A percentile compares a stretch with the other conserved stretches of the same genome.
These are phyloP conservation scores for Phaonia tiefii DNA, from an alignment of 2,888 invertebrate species.

Conservation along the genomic window DNA sequence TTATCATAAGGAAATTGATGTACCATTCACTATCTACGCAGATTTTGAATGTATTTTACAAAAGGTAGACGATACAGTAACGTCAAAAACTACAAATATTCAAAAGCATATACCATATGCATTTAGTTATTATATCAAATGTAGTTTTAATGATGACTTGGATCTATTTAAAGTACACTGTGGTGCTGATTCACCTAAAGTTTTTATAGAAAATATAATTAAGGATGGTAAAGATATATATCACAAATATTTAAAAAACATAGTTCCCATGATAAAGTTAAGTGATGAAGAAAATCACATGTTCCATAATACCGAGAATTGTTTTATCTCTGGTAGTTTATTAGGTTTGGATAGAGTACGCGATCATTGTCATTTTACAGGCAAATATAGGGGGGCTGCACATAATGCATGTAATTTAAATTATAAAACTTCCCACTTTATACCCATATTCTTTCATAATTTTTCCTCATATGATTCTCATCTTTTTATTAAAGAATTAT, in stretches of 20 bases:
- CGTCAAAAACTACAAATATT: no score
- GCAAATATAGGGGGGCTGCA: constrained; percentile 33
- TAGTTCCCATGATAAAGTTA: constrained; percentile 2
- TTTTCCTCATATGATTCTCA: constrained; percentile 6
- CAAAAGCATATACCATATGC: constrained; percentile 52
- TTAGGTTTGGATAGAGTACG: constrained; percentile 6
- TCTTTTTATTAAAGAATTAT: constrained; percentile 14
- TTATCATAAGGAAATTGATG: no score
- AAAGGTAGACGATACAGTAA: no score
- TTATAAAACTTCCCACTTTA: constrained; percentile 11
- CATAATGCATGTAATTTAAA: constrained; percentile 30
- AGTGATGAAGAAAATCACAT: no score
- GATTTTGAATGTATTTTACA: no score
- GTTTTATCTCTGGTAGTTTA: constrained; percentile 19
- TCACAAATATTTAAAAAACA: no score
- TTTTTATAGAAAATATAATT: background rate
- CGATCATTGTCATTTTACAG: constrained; percentile 40
- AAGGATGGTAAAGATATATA: background rate
- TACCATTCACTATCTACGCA: no score
- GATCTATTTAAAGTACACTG: background rate
- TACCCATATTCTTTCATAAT: constrained; percentile 29
- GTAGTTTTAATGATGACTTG: background rate
- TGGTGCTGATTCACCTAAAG: background rate
- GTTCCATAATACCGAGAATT: background rate
- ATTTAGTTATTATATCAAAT: constrained; percentile 19